Base-by-base conservation (phyloP, 1,140 invertebrate species). In the Neotoxoptera formosana region DNA sequence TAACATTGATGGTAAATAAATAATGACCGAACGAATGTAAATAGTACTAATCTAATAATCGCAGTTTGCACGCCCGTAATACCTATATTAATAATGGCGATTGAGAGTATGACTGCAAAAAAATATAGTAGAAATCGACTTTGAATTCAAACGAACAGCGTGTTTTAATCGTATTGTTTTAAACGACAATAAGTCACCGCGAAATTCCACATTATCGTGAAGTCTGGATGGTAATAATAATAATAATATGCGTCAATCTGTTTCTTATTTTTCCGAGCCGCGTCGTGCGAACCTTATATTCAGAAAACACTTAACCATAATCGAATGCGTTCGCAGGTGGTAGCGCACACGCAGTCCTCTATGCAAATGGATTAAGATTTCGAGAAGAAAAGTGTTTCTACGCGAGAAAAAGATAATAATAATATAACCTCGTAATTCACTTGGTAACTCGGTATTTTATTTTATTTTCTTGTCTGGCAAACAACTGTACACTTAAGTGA, bases 371-470 rank as follows among this genome's bases (percentile, higher is more conserved):
- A 34, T 88, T 51, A 8, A 87, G 47, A 34, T 48, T 88, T 53
- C 23, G 34, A 53, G 9, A 8, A 51, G 20, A 88, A 51, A n/a
- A 88, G 53, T 36, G 45, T 88, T 88, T 36, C 20, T 34, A 88
- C 7, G 47, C 14, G 17, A 48, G n/a, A 47, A 34, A 23, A 23
- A 88, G 7, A 53, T 21, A 48, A 51, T 21, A 48, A 51, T 89
- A 41, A 89, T 56, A 41, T 89, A 56, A 56, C 41, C 51, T 56
- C 51, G 88, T 53, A 36, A 89, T 56, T 89, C 51, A 56, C 51
- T 89, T 4, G 51, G 21, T 56, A 51, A 56, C 51, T 25, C 48
- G 1, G 6, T 86, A n/a, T 47, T 87, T 36, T 41, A 3, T 84
- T 41, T 23, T 84, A 86, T 86, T 89, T 86, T 89, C 53, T 53